A percentile compares a stretch with the other conserved stretches of the same genome.
phyloP scores from a whole-genome alignment of 2,113 vertebrate genomes.

The Baryphthengus martii region DNA sequence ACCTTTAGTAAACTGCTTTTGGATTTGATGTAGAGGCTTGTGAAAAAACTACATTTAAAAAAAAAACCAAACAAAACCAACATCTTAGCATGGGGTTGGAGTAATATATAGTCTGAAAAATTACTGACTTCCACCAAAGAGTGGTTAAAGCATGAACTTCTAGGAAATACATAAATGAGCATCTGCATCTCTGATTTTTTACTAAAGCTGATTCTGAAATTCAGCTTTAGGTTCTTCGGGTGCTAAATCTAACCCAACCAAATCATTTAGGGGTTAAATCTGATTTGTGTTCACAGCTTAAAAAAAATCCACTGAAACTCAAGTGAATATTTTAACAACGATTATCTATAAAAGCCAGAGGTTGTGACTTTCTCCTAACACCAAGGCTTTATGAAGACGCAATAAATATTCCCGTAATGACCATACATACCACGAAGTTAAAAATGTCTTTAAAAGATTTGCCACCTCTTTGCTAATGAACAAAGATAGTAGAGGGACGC shows the following conservation, averaged over 20 bases:
- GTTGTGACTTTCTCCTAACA: neutral
- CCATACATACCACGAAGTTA: neutral
- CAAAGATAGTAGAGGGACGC: neutral
- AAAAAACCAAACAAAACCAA: neutral
- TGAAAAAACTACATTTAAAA: neutral
- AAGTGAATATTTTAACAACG: neutral
- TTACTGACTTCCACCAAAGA: neutral
- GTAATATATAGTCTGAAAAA: neutral
- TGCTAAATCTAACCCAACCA: neutral
- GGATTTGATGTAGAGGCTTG: neutral
- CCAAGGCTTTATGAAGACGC: neutral
- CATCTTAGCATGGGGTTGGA: neutral
- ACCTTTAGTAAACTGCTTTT: conserved; percentile 12
- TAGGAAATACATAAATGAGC: neutral
- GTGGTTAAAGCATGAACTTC: neutral
- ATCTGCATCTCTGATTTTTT: neutral
- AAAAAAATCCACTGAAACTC: neutral
- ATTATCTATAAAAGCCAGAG: neutral
- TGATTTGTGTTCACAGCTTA: neutral
- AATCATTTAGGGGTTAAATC: neutral
- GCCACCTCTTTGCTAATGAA: neutral
- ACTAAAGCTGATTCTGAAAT: neutral
- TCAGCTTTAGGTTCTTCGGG: neutral
- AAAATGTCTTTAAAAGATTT: neutral
- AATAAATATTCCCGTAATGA: neutral